Evolutionary conservation across 2,113 vertebrate genomes (phyloP), one percentile per base, ranked within the genome.

Genomic region (Lophius piscatorius): DNA sequence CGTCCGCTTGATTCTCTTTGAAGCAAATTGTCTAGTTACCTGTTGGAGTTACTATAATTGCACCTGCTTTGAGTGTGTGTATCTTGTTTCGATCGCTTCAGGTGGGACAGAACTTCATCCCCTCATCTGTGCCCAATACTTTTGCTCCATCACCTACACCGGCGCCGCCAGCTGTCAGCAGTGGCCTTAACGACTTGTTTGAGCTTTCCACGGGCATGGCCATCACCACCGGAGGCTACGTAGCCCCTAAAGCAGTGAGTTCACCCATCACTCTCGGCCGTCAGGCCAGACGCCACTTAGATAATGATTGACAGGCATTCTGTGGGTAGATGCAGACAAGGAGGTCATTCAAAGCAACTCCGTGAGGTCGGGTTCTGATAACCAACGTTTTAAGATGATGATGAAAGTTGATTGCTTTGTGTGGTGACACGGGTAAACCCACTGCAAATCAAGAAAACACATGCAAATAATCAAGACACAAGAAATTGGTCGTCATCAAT

Each of bases 101-200:
- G 97, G 97, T 99, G 76, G 97, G 96, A n/a, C 96, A 98, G 59
- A 96, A 95, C 84, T 99, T 97, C 88, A 97, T 99, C 54, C 97
- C 97, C 0, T 93, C 97, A 0, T 94, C 93, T 0, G 96, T 99
- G 26, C 97, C 97, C 59, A 94, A 93, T 50, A 95, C 96, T 1
- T 99, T 99, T 70, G 97, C 96, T 51, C 97, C 97, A 1, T 99
- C 97, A 1, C 97, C 97, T 9, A 98, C 96, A 26, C 97, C 96
- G 0, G 96, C 96, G 0, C 97, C 96, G 7, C 95, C 94, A 0
- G 93, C 94, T 28, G 93, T 94, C 78, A 95, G 90, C 89, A 94
- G 93, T 23, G 97, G 97, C 48, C 94, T 99, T 42, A 98, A 95
- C 23, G 97, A 99, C 85, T 90, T 99, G 65, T 99, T 98, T 22